These are phyloP conservation scores for Fukomys damarensis DNA, from an alignment of 2,113 vertebrate genomes.

Conservation along the genomic window DNA sequence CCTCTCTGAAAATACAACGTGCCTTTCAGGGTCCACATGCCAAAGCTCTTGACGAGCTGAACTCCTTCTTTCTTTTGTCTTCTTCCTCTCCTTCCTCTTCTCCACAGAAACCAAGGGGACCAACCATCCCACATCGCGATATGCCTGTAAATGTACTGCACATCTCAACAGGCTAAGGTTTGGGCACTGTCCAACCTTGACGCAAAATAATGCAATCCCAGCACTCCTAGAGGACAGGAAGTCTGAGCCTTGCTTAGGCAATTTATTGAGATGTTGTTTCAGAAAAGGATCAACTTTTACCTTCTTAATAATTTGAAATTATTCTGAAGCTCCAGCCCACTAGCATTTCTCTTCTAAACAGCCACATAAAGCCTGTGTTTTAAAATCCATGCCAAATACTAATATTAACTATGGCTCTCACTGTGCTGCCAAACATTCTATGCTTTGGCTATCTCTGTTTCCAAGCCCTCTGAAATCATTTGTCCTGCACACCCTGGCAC, in stretches of 20 bases:
- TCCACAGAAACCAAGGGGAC: background rate
- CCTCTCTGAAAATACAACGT: conserved; percentile 20
- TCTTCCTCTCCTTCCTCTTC: background rate
- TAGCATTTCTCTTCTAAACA: background rate
- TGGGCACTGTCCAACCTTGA: too few relatives aligned
- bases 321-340: background rate
- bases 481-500: background rate
- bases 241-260: background rate
- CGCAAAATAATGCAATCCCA: background rate
- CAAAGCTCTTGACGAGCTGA: background rate
- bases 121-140: fast-evolving
- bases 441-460: too few relatives aligned
- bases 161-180: background rate
- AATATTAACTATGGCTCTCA: background rate
- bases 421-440: too few relatives aligned
- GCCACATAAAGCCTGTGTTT: background rate
- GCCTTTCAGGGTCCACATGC: background rate
- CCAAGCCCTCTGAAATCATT: background rate
- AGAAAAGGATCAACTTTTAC: background rate
- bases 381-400: background rate
- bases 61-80: background rate
- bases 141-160: fast-evolving
- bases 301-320: background rate
- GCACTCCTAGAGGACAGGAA: background rate
- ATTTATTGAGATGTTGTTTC: background rate